Evolutionary conservation across 2,888 invertebrate genomes (phyloP).

Genomic region (Petrophora chlorosata): DNA sequence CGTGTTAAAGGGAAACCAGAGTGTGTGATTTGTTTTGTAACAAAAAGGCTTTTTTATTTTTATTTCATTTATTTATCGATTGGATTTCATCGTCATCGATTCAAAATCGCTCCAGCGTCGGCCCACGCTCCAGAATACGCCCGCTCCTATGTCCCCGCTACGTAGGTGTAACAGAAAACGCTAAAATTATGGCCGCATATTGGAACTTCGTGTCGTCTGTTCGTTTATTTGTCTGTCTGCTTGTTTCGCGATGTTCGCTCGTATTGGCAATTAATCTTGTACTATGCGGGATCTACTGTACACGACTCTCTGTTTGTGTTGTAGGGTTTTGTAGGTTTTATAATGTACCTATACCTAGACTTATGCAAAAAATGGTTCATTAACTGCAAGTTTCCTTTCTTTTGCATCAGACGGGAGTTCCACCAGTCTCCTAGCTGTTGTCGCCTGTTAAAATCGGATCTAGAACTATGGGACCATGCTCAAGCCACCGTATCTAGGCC

Average conservation of each 20-base stretch:
- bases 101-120: background rate
- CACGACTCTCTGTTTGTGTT: constrained; percentile 33
- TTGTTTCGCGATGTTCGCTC: constrained; percentile 48
- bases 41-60: background rate
- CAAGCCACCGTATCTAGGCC: no score
- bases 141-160: constrained; percentile 40
- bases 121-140: constrained; percentile 51
- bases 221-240: constrained; percentile 66
- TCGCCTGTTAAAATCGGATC: no score
- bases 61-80: background rate
- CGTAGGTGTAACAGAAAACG: constrained; percentile 77
- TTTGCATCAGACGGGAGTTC: no score
- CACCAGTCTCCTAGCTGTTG: no score
- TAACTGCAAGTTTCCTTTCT: no score
- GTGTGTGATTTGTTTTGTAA: background rate
- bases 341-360: background rate
- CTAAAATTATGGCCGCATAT: constrained; percentile 75
- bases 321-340: constrained; percentile 1
- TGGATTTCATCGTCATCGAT: background rate
- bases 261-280: constrained; percentile 77
- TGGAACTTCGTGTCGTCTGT: constrained; percentile 70
- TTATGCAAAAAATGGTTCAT: no score
- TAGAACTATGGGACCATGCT: no score
- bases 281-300: constrained; percentile 43
- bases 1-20: no score